A percentile compares a stretch with the other conserved stretches of the same genome.
Conservation (phyloP, 2,113 vertebrate species). For the Zapornia atra region DNA sequence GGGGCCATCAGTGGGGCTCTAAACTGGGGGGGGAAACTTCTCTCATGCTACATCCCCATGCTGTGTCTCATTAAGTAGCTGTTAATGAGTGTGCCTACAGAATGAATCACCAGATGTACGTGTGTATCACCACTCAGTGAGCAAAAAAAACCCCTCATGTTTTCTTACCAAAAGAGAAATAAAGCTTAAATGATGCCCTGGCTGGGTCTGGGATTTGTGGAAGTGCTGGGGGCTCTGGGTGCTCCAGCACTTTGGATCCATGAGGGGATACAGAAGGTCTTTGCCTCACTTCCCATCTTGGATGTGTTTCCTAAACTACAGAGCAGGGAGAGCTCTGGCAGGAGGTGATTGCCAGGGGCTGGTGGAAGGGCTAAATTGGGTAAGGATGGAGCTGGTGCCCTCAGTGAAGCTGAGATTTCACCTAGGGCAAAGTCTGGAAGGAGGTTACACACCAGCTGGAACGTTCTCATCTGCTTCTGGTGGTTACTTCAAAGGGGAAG, state of each 20-base stretch:
- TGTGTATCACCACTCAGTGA: background rate
- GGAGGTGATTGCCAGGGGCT: accelerated
- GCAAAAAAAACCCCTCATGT: background rate
- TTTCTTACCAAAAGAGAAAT: background rate
- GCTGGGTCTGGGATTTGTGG: background rate
- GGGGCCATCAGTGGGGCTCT: background rate
- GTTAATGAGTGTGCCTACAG: background rate
- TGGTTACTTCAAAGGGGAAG: too few relatives aligned
- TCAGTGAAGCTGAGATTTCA: background rate
- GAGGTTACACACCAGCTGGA: background rate
- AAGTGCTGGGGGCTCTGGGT: too few relatives aligned
- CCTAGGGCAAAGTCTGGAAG: too few relatives aligned
- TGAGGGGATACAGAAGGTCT: background rate
- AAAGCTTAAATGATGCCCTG: background rate
- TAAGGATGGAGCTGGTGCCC: too few relatives aligned
- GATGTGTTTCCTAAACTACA: background rate
- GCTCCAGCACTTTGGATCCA: background rate
- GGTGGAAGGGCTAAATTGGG: background rate
- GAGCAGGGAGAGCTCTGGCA: background rate
- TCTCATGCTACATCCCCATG: background rate
- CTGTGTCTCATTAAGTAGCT: background rate
- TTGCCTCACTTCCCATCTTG: background rate
- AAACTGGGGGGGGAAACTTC: background rate
- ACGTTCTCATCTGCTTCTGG: background rate
- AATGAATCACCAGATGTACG: background rate